phyloP scores from a whole-genome alignment of 1,140 invertebrate species.

The Adoxophyes honmai region DNA sequence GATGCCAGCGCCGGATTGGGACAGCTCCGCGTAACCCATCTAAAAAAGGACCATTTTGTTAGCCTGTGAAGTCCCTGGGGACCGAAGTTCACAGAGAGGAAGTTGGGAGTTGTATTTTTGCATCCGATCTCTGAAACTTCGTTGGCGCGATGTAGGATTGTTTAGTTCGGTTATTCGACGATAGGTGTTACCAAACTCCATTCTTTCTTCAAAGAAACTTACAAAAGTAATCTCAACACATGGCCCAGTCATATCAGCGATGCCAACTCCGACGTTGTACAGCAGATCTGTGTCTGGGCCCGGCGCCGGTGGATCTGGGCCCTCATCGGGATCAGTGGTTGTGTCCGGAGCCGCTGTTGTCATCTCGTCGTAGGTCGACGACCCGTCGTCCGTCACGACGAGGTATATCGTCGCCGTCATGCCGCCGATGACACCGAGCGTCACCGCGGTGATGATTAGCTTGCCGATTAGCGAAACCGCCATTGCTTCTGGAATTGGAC shows the following conservation, averaged over 20 bases:
- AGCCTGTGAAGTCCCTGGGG: too few relatives aligned
- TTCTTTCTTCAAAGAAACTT: constrained; percentile 65
- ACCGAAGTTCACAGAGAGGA: too few relatives aligned
- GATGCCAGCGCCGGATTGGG: constrained; percentile 88
- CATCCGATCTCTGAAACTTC: too few relatives aligned
- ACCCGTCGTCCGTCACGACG: constrained; percentile 29
- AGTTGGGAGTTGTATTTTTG: too few relatives aligned
- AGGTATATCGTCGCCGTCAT: constrained; percentile 42
- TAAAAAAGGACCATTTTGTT: constrained; percentile 68
- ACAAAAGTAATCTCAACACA: constrained; percentile 94
- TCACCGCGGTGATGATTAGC: constrained; percentile 29
- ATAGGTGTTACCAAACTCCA: too few relatives aligned
- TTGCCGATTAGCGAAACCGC: constrained; percentile 42
- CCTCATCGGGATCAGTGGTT: constrained; percentile 13
- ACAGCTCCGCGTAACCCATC: constrained; percentile 95
- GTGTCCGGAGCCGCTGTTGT: neutral
- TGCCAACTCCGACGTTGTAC: constrained; percentile 84
- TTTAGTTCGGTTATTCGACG: too few relatives aligned
- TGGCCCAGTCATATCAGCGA: constrained; percentile 92
- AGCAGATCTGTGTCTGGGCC: constrained; percentile 14
- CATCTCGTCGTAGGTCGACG: constrained; percentile 1
- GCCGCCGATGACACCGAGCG: constrained; percentile 40
- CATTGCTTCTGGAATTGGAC: constrained; percentile 26
- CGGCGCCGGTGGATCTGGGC: neutral
- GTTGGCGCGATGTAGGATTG: too few relatives aligned